These are phyloP conservation scores for Okamejei kenojei DNA, from an alignment of 2,797 vertebrate species.

Conservation along the genomic window DNA sequence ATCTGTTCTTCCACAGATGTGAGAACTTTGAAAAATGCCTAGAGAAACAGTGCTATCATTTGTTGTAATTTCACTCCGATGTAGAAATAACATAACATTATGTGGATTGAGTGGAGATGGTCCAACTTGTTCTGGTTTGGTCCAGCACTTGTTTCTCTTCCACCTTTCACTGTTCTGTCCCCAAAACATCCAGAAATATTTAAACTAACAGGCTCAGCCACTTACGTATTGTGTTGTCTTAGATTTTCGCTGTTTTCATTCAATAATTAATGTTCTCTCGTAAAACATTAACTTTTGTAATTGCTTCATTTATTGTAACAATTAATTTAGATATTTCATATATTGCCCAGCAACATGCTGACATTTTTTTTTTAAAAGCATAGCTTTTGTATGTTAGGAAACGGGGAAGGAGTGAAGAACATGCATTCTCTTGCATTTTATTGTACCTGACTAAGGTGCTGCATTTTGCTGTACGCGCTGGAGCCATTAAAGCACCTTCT, in stretches of 20 bases:
- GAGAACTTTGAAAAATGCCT: slow-evolving; percentile 64
- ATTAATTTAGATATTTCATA: slow-evolving; percentile 78
- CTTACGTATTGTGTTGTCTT: slow-evolving; percentile 67
- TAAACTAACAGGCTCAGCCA: slow-evolving; percentile 64
- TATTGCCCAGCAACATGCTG: slow-evolving; percentile 75
- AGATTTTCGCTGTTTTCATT: slow-evolving; percentile 70
- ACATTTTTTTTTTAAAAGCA: slow-evolving; percentile 20
- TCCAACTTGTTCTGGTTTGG: slow-evolving; percentile 59
- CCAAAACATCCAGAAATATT: slow-evolving; percentile 53
- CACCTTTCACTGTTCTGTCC: slow-evolving; percentile 67
- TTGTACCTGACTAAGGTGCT: slow-evolving; percentile 40
- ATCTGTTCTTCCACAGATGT: slow-evolving; percentile 54
- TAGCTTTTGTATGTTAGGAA: slow-evolving; percentile 79
- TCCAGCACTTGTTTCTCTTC: slow-evolving; percentile 50
- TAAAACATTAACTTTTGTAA: slow-evolving; percentile 74
- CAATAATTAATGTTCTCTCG: slow-evolving; percentile 73
- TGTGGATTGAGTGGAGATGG: slow-evolving; percentile 59
- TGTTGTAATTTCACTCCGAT: slow-evolving; percentile 57
- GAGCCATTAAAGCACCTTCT: slow-evolving; percentile 50
- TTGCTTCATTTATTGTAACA: slow-evolving; percentile 83
- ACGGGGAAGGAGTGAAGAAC: slow-evolving; percentile 61
- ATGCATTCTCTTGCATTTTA: slow-evolving; percentile 45
- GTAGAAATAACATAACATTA: slow-evolving; percentile 61
- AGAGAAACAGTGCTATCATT: slow-evolving; percentile 65
- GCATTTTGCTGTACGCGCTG: slow-evolving; percentile 43